Percentiles rank a stretch among this genome's conserved stretches.
phyloP scores from a whole-genome alignment of 2,888 invertebrate species.

The Onthophagus sagittarius region DNA sequence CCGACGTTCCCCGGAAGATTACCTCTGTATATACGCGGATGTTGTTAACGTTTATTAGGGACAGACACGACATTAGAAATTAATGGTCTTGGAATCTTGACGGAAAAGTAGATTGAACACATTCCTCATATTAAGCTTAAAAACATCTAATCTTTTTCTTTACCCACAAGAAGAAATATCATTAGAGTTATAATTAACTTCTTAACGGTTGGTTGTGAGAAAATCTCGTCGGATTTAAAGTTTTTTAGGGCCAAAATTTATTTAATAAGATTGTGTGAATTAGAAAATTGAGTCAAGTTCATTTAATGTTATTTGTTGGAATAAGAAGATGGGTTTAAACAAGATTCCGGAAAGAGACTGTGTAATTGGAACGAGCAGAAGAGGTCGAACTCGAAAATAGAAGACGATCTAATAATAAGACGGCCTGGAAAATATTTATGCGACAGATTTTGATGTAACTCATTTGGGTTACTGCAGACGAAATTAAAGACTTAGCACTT shows the following conservation, averaged over 20 bases:
- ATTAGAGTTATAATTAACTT: not conserved
- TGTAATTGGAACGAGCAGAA: not conserved
- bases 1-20: not conserved
- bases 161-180: not conserved
- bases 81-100: not conserved
- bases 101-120: not conserved
- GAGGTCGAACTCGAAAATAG: not conserved
- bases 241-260: not conserved
- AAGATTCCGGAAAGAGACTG: not conserved
- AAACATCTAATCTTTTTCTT: not conserved
- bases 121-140: not conserved
- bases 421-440: not conserved
- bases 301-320: not conserved
- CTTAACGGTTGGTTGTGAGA: not conserved
- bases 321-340: not conserved
- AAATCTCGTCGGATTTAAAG: too few species aligned
- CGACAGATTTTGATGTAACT: not conserved
- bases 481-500: not conserved
- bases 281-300: not conserved
- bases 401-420: not conserved
- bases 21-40: not conserved
- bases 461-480: not conserved
- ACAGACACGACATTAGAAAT: not conserved
- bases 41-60: not conserved
- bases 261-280: not conserved